These are phyloP conservation scores for Margaritifera margaritifera DNA, from an alignment of 2,888 invertebrate genomes.

Conservation along the genomic window DNA sequence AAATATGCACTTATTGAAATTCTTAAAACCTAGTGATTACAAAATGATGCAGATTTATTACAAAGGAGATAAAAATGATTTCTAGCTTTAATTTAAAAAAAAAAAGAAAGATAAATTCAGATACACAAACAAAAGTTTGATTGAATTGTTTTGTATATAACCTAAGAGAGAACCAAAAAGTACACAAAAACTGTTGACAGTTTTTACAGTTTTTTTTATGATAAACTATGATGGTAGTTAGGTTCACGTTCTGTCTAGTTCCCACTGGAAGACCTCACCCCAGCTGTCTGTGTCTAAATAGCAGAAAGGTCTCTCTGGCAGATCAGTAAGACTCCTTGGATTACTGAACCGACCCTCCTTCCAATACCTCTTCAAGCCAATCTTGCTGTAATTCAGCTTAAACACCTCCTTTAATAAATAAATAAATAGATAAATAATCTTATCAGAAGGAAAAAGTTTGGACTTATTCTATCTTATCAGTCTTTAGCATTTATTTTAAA, in stretches of 20 bases:
- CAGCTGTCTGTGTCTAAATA: conserved; percentile 38
- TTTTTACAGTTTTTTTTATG: not conserved
- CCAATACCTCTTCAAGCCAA: conserved; percentile 40
- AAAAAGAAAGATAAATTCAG: not conserved
- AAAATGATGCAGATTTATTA: too few relatives aligned
- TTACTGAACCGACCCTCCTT: conserved; percentile 40
- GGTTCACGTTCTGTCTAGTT: conserved; percentile 34
- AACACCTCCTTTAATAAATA: conserved; percentile 37
- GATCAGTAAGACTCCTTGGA: conserved; percentile 27
- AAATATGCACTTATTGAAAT: too few relatives aligned
- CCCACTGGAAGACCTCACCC: conserved; percentile 46
- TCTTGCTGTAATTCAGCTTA: conserved; percentile 32
- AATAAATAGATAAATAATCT: conserved; percentile 10
- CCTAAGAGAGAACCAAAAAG: too few relatives aligned
- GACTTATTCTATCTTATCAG: too few relatives aligned
- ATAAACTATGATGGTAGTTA: not conserved
- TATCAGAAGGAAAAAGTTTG: not conserved
- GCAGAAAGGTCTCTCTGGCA: conserved; percentile 36
- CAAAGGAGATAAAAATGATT: too few relatives aligned
- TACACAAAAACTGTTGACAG: too few relatives aligned
- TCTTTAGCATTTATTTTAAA: too few relatives aligned
- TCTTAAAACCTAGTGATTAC: too few relatives aligned
- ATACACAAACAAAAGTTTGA: not conserved
- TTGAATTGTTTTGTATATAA: not conserved
- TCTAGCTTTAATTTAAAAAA: too few relatives aligned